Evolutionary conservation across 1,140 invertebrate species (phyloP), one percentile per base, ranked within the genome.

Genomic region (Protaetia brevitarsis): DNA sequence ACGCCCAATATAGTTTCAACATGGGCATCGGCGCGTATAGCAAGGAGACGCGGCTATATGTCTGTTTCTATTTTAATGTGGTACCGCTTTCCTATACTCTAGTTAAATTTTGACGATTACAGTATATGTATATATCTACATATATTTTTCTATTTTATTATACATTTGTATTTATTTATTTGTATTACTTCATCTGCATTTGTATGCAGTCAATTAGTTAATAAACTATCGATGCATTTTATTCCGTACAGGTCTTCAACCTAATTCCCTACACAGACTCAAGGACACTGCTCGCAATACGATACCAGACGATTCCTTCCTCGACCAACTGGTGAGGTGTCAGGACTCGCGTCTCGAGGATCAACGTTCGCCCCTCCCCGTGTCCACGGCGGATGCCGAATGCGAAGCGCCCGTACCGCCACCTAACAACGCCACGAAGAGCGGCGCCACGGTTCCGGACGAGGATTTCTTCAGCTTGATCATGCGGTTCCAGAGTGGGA

Each of bases 381-480:
- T 77, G 11, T 29, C 60, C 65, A 91, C 91, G 7, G 70, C 76
- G 29, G 72, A 77, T 3, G 72, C 80, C 0, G 78, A 82, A 66
- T 75, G 76, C 2, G 79, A 80, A 56, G 75, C 76, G 66, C 79
- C 70, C 19, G 73, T 72, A 23, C 67, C 71, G 19, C 67, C 71
- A 28, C 69, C 75, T 11, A 70, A 77, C 59, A 45, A 75, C 68
- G 13, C 72, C 65, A 68, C 74, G 71, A 72, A 83, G 78, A 72
- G 76, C 37, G 86, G 85, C 6, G 88, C 90, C 0, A 97, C 95
- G 0, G 92, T 97, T 5, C 95, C 96, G 0, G 96, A 98, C 74
- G 96, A 99, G 77, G 97, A 98, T 77, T 96, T 99, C 76, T 96
- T 98, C 73, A 89, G 90, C 41, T 83, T 97, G 4, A 94, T 99